phyloP scores from a whole-genome alignment of 2,113 vertebrate species.

The Erinaceus europaeus region DNA sequence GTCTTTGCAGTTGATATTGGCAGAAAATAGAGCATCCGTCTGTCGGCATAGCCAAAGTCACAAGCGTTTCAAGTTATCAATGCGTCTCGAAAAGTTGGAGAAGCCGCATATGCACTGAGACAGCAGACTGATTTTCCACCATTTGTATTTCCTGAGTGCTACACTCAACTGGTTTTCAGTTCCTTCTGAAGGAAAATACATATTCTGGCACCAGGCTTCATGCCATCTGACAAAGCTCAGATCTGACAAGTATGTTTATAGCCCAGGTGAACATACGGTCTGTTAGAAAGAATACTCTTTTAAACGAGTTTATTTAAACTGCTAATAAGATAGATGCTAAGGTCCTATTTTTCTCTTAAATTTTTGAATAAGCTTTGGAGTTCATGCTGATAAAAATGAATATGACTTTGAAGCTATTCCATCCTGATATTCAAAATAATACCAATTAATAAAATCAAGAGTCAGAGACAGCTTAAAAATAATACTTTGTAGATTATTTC shows the following conservation, averaged over 20 bases:
- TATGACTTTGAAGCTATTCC: not conserved
- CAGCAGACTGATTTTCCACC: conserved; percentile 53
- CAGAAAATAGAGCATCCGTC: conserved; percentile 59
- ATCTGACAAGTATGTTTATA: conserved; percentile 1
- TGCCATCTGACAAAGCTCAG: conserved; percentile 19
- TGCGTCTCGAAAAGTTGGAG: conserved; percentile 72
- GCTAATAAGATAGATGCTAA: not conserved
- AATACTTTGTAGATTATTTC: not conserved
- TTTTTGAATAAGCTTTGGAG: not conserved
- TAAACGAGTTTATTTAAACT: conserved; percentile 53
- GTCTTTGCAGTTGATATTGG: conserved; percentile 45
- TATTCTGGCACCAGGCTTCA: not conserved
- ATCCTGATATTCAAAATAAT: not conserved
- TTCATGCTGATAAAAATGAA: not conserved
- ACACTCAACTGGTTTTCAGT: conserved; percentile 52
- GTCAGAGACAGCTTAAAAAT: not conserved
- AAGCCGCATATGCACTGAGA: conserved; percentile 56
- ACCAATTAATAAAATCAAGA: not conserved
- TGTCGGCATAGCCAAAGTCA: conserved; percentile 65
- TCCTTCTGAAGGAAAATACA: conserved; percentile 55
- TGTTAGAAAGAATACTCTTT: conserved; percentile 1
- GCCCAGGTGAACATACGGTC: not conserved
- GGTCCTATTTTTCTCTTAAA: not conserved
- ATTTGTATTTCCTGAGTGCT: conserved; percentile 15
- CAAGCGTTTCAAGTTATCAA: conserved; percentile 76